Evolutionary conservation across 2,797 vertebrate species (phyloP).

Genomic region (Ctenochaetus hawaiiensis): DNA sequence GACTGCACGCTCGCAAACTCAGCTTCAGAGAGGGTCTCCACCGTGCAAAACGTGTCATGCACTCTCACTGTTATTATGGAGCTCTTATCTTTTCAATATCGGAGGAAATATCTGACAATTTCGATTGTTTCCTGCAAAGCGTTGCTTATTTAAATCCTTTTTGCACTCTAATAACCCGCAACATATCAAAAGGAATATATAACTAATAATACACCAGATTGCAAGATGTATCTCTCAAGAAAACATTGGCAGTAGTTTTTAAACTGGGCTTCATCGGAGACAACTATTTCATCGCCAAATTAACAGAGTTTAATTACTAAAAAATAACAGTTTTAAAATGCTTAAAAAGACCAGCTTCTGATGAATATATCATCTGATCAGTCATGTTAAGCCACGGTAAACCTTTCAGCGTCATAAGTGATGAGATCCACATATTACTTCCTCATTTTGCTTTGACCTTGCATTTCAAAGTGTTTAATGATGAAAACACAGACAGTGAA

Average conservation of each 20-base stretch:
- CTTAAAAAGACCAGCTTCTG: no score
- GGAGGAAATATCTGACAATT: background rate
- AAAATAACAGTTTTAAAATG: background rate
- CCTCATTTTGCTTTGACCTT: no score
- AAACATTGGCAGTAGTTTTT: background rate
- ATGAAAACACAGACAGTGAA: no score
- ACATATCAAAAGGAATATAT: no score
- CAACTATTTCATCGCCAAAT: background rate
- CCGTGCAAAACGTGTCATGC: background rate
- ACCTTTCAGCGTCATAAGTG: no score
- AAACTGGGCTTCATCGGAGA: background rate
- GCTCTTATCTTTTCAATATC: background rate
- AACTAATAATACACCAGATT: no score
- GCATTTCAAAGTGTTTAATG: no score
- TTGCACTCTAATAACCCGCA: background rate
- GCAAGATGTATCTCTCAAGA: background rate
- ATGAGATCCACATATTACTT: no score
- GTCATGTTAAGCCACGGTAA: no score
- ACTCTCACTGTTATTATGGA: background rate
- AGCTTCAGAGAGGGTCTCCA: constrained; percentile 1
- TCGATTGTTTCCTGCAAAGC: background rate
- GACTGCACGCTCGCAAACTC: constrained; percentile 2
- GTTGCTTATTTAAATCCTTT: background rate
- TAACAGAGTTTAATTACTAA: background rate
- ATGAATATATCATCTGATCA: no score